Conservation (phyloP, 1,140 invertebrate species). For the Cydia pomonella region DNA sequence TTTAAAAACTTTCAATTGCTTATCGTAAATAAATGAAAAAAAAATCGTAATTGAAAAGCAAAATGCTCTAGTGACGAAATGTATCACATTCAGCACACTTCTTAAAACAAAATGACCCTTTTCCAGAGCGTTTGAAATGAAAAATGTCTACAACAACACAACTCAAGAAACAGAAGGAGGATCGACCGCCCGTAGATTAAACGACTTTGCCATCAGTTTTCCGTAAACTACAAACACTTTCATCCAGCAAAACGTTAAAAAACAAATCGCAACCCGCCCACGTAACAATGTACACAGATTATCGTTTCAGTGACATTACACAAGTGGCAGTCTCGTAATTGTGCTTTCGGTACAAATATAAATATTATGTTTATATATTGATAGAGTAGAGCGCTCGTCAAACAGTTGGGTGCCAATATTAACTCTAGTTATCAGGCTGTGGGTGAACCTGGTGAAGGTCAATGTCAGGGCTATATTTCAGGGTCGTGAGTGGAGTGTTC, state of each 20-base stretch:
- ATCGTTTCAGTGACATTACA: constrained; percentile 76
- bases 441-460: constrained; percentile 67
- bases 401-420: constrained; percentile 78
- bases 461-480: constrained; percentile 61
- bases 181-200: too few relatives aligned
- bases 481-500: constrained; percentile 18
- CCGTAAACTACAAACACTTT: too few relatives aligned
- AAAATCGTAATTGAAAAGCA: too few relatives aligned
- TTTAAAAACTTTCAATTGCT: too few relatives aligned
- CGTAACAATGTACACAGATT: constrained; percentile 56
- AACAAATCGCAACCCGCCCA: constrained; percentile 37
- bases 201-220: too few relatives aligned
- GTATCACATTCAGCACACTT: too few relatives aligned
- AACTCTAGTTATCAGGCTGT: constrained; percentile 74
- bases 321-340: constrained; percentile 62
- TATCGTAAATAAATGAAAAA: too few relatives aligned
- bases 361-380: constrained; percentile 81
- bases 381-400: constrained; percentile 78
- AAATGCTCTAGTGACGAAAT: too few relatives aligned
- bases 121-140: too few relatives aligned
- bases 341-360: constrained; percentile 75
- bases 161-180: too few relatives aligned
- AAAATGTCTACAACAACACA: too few relatives aligned
- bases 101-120: too few relatives aligned
- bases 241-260: not conserved